phyloP scores from a whole-genome alignment of 2,888 invertebrate genomes.

The Eupithecia vulgata region DNA sequence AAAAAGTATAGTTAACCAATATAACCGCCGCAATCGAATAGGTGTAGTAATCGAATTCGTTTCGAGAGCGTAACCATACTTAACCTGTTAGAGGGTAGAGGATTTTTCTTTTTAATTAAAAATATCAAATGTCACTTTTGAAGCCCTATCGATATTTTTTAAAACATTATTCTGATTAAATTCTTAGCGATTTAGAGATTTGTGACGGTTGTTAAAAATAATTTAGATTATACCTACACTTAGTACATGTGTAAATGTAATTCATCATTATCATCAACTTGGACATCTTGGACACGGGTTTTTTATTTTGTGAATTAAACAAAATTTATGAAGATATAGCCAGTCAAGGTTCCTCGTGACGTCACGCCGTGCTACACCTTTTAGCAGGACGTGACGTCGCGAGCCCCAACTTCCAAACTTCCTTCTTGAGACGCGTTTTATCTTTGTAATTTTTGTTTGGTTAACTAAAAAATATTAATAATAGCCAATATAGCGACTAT shows the following conservation, averaged over 20 bases:
- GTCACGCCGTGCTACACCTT: too few relatives aligned
- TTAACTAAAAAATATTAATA: too few relatives aligned
- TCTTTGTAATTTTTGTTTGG: too few relatives aligned
- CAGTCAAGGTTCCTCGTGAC: too few relatives aligned
- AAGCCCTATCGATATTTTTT: not conserved
- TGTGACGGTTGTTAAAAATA: not conserved
- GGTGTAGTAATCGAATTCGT: constrained; percentile 25
- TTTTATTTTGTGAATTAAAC: too few relatives aligned
- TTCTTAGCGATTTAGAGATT: not conserved
- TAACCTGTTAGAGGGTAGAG: not conserved
- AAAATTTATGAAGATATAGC: too few relatives aligned
- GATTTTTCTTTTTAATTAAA: not conserved
- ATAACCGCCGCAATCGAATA: not conserved
- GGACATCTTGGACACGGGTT: too few relatives aligned
- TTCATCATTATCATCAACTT: constrained; percentile 1
- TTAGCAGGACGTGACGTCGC: too few relatives aligned
- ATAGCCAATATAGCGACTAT: too few relatives aligned
- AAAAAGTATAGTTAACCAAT: constrained; percentile 6
- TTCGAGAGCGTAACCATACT: constrained; percentile 24
- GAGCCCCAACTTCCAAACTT: too few relatives aligned
- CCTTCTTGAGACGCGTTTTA: too few relatives aligned
- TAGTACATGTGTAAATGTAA: not conserved
- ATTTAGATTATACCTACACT: not conserved
- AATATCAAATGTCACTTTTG: not conserved
- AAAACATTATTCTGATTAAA: not conserved